phyloP scores from a whole-genome alignment of 2,113 vertebrate species.

The Chinchilla lanigera region DNA sequence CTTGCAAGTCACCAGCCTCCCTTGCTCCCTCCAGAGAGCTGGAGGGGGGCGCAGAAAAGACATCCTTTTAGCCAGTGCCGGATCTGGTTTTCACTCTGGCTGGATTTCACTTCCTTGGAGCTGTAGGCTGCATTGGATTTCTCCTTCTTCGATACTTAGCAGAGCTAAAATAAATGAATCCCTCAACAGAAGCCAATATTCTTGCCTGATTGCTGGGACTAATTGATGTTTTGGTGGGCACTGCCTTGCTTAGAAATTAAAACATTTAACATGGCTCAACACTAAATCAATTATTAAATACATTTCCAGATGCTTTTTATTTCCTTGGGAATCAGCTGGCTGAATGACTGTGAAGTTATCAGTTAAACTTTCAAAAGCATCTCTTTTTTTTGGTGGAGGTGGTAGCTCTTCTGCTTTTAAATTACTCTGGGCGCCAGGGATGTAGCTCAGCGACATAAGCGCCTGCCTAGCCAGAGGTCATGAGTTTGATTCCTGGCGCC shows the following conservation, averaged over 20 bases:
- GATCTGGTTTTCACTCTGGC: neutral
- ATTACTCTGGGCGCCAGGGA: constrained; percentile 40
- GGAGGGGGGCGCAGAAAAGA: rapidly evolving
- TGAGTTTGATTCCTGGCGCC: too few relatives aligned
- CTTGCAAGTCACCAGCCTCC: neutral
- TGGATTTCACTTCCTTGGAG: neutral
- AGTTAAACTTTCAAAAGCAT: constrained; percentile 25
- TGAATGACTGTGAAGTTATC: neutral
- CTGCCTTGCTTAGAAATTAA: constrained; percentile 72
- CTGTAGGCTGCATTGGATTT: neutral
- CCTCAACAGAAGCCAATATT: constrained; percentile 60
- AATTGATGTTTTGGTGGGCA: constrained; percentile 64
- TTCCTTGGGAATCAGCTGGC: constrained; percentile 46
- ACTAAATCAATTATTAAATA: constrained; percentile 74
- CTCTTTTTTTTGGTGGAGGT: neutral
- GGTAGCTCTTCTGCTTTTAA: neutral
- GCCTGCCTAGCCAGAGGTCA: too few relatives aligned
- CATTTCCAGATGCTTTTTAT: constrained; percentile 62
- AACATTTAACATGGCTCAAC: constrained; percentile 71
- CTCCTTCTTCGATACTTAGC: constrained; percentile 53
- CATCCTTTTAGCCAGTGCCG: neutral
- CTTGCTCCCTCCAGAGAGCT: neutral
- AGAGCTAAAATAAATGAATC: constrained; percentile 70
- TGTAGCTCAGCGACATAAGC: too few relatives aligned
- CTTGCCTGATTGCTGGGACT: constrained; percentile 67